A percentile compares a stretch with the other conserved stretches of the same genome.
phyloP scores from a whole-genome alignment of 2,113 vertebrate species.

The Capra hircus region DNA sequence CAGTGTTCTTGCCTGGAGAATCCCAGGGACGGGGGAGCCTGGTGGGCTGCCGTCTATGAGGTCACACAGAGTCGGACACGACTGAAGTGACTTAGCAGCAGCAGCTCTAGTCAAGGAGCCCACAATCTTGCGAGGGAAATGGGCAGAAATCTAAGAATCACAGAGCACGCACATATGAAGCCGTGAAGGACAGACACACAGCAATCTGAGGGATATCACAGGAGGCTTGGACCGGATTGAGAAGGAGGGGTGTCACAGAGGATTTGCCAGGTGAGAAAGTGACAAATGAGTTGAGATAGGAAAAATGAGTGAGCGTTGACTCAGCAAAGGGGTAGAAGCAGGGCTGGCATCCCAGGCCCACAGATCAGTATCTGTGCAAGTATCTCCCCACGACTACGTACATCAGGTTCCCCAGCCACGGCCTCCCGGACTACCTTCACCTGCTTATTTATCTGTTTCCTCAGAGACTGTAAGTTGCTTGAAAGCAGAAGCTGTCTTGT shows the following conservation, averaged over 20 bases:
- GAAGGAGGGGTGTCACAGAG: neutral
- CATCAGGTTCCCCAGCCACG: neutral
- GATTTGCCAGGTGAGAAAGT: neutral
- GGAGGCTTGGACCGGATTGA: neutral
- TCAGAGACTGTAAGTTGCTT: neutral
- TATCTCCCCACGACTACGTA: neutral
- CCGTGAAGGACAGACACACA: neutral
- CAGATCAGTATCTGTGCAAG: neutral
- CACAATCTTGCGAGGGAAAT: neutral
- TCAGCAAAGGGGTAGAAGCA: neutral
- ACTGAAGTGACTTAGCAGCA: too few relatives aligned
- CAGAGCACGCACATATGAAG: neutral
- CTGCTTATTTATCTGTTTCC: neutral
- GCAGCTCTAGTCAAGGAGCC: neutral
- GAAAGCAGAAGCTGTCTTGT: neutral
- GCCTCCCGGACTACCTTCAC: neutral
- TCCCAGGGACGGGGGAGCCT: too few relatives aligned
- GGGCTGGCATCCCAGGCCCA: neutral
- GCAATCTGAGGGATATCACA: neutral
- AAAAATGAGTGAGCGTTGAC: neutral
- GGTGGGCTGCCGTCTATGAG: too few relatives aligned
- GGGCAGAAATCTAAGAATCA: neutral
- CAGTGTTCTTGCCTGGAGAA: too few relatives aligned
- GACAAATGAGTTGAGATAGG: neutral
- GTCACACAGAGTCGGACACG: too few relatives aligned